Percentiles rank a stretch among this genome's conserved stretches.
Evolutionary conservation across 1,140 invertebrate species (phyloP).

Genomic region (Drosophila parvula): DNA sequence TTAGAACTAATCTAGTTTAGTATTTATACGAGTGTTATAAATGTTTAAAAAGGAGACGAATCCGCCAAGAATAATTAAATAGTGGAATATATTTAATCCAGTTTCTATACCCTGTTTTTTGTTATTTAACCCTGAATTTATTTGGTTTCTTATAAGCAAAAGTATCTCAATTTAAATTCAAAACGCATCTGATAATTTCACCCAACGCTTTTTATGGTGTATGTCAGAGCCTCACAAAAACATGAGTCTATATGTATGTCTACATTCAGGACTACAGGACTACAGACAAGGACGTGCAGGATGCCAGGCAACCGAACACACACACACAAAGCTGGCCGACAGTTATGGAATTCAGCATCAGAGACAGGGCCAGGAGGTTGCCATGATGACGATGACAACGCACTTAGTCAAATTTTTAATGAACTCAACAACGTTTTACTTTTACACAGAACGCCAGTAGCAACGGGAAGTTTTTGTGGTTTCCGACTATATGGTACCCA

Average conservation of each 20-base stretch:
- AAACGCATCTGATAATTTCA: too few relatives aligned
- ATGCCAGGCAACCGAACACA: conserved; percentile 23
- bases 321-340: conserved; percentile 15
- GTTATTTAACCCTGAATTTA: too few relatives aligned
- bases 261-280: conserved; percentile 25
- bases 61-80: too few relatives aligned
- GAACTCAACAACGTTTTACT: conserved; percentile 80
- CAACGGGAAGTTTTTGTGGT: background rate
- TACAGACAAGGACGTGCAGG: conserved; percentile 52
- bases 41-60: too few relatives aligned
- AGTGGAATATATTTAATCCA: too few relatives aligned
- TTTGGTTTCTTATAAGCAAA: too few relatives aligned
- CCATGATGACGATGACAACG: conserved; percentile 71
- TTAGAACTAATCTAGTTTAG: too few relatives aligned
- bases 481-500: conserved; percentile 1
- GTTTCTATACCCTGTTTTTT: too few relatives aligned
- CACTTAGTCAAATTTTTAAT: conserved; percentile 80
- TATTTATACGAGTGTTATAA: too few relatives aligned
- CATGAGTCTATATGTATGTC: conserved; percentile 1
- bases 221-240: conserved; percentile 11
- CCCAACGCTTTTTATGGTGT: conserved; percentile 1
- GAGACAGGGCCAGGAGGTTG: conserved; percentile 41
- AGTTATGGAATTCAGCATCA: conserved; percentile 37
- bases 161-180: too few relatives aligned
- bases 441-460: conserved; percentile 47